These are phyloP conservation scores for Synchiropus splendidus DNA, from an alignment of 2,113 vertebrate genomes.

Conservation along the genomic window DNA sequence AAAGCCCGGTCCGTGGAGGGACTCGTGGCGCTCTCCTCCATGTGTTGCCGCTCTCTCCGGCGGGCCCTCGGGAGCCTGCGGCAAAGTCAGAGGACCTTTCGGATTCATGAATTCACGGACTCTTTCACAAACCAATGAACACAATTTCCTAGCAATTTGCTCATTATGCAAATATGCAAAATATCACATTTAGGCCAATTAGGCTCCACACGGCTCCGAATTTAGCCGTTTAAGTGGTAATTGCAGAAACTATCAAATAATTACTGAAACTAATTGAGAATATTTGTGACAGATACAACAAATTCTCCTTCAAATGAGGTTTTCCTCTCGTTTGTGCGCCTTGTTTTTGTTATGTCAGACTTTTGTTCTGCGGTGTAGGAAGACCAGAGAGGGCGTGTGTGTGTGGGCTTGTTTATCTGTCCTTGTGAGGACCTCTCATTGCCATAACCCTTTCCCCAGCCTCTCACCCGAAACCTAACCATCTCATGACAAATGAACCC, in stretches of 20 bases:
- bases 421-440: no score
- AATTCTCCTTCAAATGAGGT: conserved; percentile 71
- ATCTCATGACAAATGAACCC: no score
- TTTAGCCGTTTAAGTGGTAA: conserved; percentile 97
- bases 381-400: no score
- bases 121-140: conserved; percentile 96
- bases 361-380: no score
- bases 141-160: conserved; percentile 99
- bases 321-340: no score
- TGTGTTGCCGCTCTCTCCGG: conserved; percentile 79
- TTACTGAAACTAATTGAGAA: conserved; percentile 98
- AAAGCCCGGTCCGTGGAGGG: no score
- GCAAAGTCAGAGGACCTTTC: conserved; percentile 98
- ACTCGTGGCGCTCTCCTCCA: conserved; percentile 29
- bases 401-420: no score
- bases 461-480: no score
- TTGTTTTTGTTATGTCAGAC: no score
- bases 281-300: conserved; percentile 99
- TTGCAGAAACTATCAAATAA: conserved; percentile 99
- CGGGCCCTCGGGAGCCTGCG: conserved; percentile 81
- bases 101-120: conserved; percentile 99
- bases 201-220: conserved; percentile 95
- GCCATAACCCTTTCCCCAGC: no score
- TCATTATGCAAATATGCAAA: conserved; percentile 99
- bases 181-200: conserved; percentile 99